A percentile compares a stretch with the other conserved stretches of the same genome.
Evolutionary conservation across 2,797 vertebrate species (phyloP).

Genomic region (Australoheros facetus): DNA sequence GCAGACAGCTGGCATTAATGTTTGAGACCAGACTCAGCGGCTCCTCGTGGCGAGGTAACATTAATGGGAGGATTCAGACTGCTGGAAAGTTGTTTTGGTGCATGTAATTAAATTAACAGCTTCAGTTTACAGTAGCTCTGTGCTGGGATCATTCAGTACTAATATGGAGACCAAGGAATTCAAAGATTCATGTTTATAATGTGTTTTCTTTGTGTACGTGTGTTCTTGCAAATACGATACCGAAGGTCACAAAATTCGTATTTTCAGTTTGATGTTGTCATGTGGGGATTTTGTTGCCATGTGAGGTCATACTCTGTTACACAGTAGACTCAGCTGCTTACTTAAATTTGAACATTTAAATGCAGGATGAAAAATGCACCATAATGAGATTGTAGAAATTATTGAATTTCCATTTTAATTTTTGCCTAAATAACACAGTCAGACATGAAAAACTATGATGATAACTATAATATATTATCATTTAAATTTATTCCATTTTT

Average conservation of each 20-base stretch:
- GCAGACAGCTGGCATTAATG: conserved; percentile 54
- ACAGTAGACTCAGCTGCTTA: too few relatives aligned
- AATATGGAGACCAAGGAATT: not conserved
- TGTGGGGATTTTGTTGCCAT: not conserved
- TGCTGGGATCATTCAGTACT: not conserved
- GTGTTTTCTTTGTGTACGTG: not conserved
- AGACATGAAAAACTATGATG: too few relatives aligned
- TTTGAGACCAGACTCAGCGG: conserved; percentile 36
- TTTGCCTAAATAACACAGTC: too few relatives aligned
- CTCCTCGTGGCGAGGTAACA: conserved; percentile 26
- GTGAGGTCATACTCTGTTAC: not conserved
- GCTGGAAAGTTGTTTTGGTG: conserved; percentile 22
- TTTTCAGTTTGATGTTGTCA: not conserved
- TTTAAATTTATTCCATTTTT: too few relatives aligned
- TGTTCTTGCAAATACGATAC: not conserved
- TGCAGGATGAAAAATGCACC: not conserved
- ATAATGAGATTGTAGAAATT: not conserved
- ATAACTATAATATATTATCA: too few relatives aligned
- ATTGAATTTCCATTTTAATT: too few relatives aligned
- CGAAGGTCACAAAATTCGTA: not conserved
- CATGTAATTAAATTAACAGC: conserved; percentile 31
- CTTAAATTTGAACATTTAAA: not conserved
- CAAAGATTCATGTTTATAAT: not conserved
- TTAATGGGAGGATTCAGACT: conserved; percentile 33
- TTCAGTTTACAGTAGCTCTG: conserved; percentile 30